Percentiles rank a stretch among this genome's conserved stretches.
These are phyloP conservation scores for Scomberomorus guttatus DNA, from an alignment of 2,797 vertebrate species.

Conservation along the genomic window DNA sequence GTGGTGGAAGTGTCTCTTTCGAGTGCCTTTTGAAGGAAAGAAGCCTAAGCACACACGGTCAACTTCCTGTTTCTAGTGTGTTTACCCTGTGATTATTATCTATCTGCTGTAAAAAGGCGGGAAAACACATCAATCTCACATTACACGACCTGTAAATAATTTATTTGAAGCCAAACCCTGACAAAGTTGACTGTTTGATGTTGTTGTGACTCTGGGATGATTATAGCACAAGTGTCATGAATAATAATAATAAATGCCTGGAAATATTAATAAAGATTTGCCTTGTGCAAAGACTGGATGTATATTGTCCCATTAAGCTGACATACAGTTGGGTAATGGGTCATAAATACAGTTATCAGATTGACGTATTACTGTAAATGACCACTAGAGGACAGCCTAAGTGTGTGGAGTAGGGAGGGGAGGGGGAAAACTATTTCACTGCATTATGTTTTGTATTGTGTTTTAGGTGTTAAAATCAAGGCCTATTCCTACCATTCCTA, in stretches of 20 bases:
- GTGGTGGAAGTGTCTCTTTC: constrained; percentile 28
- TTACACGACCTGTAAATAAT: constrained; percentile 53
- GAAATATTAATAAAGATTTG: constrained; percentile 46
- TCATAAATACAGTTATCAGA: not conserved
- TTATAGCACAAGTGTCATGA: constrained; percentile 45
- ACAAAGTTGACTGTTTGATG: constrained; percentile 45
- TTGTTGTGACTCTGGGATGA: constrained; percentile 48
- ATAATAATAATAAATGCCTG: constrained; percentile 33
- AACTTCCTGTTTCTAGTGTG: constrained; percentile 19
- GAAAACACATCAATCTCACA: constrained; percentile 28
- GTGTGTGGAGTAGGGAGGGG: not conserved
- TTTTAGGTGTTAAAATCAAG: not conserved
- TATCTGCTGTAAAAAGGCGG: constrained; percentile 11
- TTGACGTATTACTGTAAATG: not conserved
- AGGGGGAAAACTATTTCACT: not conserved
- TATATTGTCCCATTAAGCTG: not conserved
- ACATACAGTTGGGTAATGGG: not conserved
- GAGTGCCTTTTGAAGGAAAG: constrained; percentile 60
- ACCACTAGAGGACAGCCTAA: constrained; percentile 51
- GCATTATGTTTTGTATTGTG: not conserved
- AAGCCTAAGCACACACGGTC: constrained; percentile 27
- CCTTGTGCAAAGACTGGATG: constrained; percentile 1
- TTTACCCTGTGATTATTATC: constrained; percentile 31
- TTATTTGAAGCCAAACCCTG: constrained; percentile 46
- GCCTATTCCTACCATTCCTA: not conserved